Conservation (phyloP, 2,797 vertebrate genomes). For the Oophaga sylvatica region DNA sequence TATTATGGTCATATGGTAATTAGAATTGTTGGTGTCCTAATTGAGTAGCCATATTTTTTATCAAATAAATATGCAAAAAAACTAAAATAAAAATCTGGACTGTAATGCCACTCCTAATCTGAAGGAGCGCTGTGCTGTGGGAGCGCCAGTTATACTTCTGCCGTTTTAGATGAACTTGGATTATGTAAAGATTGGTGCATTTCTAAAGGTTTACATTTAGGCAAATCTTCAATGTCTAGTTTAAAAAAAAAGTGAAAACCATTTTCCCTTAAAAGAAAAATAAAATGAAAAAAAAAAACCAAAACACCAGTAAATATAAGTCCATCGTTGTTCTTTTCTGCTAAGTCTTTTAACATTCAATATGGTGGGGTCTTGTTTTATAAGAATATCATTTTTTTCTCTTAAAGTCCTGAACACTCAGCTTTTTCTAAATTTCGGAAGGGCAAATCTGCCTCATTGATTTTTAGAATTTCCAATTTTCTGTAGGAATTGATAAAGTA, state of each 20-base stretch:
- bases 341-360: neutral
- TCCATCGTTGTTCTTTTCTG: neutral
- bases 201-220: neutral
- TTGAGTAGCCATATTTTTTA: neutral
- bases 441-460: neutral
- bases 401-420: no score
- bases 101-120: constrained; percentile 11
- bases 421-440: no score
- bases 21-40: neutral
- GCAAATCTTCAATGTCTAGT: neutral
- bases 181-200: neutral
- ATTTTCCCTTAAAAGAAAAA: neutral
- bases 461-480: neutral
- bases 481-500: neutral
- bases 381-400: no score
- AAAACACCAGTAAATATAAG: neutral
- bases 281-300: neutral
- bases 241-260: neutral
- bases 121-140: neutral
- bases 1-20: neutral
- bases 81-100: no score
- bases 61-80: neutral
- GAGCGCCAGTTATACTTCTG: neutral
- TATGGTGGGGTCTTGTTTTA: no score
- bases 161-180: neutral